Percentiles rank a stretch among this genome's conserved stretches.
Conservation (phyloP, 2,888 invertebrate genomes). For the Ophion ellenae region DNA sequence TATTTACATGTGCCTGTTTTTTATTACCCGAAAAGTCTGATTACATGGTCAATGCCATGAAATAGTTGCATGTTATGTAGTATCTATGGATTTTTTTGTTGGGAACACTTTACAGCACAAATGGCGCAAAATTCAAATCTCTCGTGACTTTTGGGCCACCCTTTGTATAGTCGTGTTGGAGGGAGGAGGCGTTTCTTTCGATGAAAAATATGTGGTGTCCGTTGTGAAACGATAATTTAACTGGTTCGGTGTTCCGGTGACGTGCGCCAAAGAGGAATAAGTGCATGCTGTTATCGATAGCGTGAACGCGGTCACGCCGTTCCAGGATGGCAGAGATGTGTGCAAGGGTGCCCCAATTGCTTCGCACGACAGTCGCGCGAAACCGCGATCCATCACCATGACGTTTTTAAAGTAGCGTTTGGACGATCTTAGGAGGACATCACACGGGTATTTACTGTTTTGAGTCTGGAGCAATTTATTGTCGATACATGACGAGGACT, state of each 20-base stretch:
- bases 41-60: too few relatives aligned
- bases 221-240: background rate
- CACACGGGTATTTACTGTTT: background rate
- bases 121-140: too few relatives aligned
- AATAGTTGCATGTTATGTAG: too few relatives aligned
- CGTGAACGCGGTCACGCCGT: conserved; percentile 1
- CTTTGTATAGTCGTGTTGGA: background rate
- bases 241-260: background rate
- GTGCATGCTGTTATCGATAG: conserved; percentile 23
- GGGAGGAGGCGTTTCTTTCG: background rate
- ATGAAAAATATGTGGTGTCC: background rate
- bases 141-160: too few relatives aligned
- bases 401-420: background rate
- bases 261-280: background rate
- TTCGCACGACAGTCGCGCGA: background rate
- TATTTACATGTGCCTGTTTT: too few relatives aligned
- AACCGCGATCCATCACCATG: background rate
- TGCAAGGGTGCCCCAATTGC: background rate
- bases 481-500: background rate
- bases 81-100: too few relatives aligned
- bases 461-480: background rate
- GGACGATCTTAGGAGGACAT: background rate
- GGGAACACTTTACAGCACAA: too few relatives aligned
- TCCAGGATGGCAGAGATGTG: background rate
- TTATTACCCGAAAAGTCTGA: too few relatives aligned